A percentile compares a stretch with the other conserved stretches of the same genome.
phyloP scores from a whole-genome alignment of 2,888 invertebrate genomes.

The Cosmorhoe ocellata region DNA sequence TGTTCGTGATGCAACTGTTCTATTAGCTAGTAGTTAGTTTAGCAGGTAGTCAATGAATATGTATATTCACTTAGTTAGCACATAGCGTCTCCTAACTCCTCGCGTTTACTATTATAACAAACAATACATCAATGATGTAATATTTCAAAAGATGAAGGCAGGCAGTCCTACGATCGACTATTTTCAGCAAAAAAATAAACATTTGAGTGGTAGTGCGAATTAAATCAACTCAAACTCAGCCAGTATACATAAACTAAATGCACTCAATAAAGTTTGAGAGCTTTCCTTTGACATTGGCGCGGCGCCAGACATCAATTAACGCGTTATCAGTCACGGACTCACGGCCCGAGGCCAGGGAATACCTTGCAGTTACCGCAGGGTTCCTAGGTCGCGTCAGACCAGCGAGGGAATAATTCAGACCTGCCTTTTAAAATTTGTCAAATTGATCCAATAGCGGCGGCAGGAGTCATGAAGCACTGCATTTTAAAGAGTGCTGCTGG shows the following conservation, averaged over 20 bases:
- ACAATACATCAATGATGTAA: too few species aligned
- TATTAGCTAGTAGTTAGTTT: not conserved
- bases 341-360: not conserved
- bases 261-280: slow-evolving; percentile 1
- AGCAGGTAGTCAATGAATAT: slow-evolving; percentile 2
- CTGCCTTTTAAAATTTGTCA: too few species aligned
- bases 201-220: not conserved
- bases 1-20: slow-evolving; percentile 2
- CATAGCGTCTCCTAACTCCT: too few species aligned
- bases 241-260: slow-evolving; percentile 16
- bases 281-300: slow-evolving; percentile 19
- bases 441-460: too few species aligned
- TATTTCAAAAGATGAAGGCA: too few species aligned
- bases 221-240: too few species aligned
- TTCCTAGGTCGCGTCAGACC: not conserved
- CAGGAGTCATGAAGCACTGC: too few species aligned
- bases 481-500: too few species aligned
- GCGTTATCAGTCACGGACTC: slow-evolving; percentile 1
- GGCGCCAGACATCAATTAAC: slow-evolving; percentile 13
- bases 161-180: too few species aligned
- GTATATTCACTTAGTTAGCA: not conserved
- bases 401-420: too few species aligned
- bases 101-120: too few species aligned
- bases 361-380: not conserved
- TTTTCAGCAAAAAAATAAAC: too few species aligned